Evolutionary conservation across 1,140 invertebrate species (phyloP).

Genomic region (Chlorops oryzae): DNA sequence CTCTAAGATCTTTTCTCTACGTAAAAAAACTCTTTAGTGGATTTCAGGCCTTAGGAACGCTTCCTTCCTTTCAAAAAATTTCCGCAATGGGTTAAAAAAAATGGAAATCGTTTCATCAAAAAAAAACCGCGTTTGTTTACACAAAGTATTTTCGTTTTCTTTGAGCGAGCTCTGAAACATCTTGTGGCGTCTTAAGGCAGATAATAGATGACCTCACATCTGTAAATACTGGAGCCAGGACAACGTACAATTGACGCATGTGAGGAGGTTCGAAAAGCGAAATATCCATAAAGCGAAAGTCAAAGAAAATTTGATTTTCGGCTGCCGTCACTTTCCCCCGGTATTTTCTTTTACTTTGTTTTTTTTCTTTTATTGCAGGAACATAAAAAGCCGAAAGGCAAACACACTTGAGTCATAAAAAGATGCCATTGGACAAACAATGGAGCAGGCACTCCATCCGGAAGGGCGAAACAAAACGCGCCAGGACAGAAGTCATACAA

Average conservation of each 20-base stretch:
- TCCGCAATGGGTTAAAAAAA: too few species aligned
- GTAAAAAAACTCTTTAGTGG: too few species aligned
- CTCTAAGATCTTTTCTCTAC: too few species aligned
- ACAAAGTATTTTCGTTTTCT: not conserved
- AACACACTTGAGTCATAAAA: slow-evolving; percentile 21
- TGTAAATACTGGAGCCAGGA: not conserved
- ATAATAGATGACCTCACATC: slow-evolving; percentile 17
- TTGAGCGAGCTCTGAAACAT: not conserved
- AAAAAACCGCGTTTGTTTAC: too few species aligned
- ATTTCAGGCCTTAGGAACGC: too few species aligned
- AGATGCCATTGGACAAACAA: slow-evolving; percentile 19
- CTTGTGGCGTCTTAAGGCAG: not conserved
- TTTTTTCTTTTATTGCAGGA: slow-evolving; percentile 21
- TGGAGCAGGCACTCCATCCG: slow-evolving; percentile 3
- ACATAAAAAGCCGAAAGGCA: slow-evolving; percentile 20
- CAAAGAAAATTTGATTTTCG: not conserved
- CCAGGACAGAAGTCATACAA: too few species aligned
- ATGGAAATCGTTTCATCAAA: too few species aligned
- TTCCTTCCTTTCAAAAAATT: too few species aligned
- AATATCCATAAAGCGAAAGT: not conserved
- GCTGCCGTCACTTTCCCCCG: too few species aligned
- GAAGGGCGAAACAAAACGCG: too few species aligned
- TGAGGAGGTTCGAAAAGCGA: not conserved
- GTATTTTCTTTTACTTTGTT: slow-evolving; percentile 12
- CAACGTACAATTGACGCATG: slow-evolving; percentile 1